Evolutionary conservation across 2,797 vertebrate genomes (phyloP).

Genomic region (Danionella dracula): DNA sequence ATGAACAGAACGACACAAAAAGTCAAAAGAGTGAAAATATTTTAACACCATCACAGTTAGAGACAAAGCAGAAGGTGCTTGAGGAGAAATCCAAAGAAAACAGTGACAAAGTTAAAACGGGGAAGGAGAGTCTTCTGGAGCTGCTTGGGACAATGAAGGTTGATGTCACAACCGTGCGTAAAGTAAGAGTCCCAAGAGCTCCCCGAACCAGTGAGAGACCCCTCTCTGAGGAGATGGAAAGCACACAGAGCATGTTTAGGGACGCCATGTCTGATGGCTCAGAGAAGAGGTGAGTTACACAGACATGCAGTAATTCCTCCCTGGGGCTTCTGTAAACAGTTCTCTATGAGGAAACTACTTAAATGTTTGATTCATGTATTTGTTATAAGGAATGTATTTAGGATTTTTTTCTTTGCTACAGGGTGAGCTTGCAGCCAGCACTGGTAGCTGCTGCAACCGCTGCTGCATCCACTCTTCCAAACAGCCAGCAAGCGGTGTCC

Average conservation of each 20-base stretch:
- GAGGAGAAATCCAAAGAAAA: slow-evolving; percentile 11
- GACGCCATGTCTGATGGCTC: slow-evolving; percentile 49
- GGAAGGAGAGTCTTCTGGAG: slow-evolving; percentile 71
- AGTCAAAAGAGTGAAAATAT: neutral
- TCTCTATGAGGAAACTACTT: too few species aligned
- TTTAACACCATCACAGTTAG: neutral
- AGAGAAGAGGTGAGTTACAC: slow-evolving; percentile 63
- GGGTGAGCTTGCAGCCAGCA: slow-evolving; percentile 63
- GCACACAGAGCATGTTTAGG: slow-evolving; percentile 58
- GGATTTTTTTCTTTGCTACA: too few species aligned
- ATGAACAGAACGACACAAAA: neutral
- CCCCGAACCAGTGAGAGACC: slow-evolving; percentile 37
- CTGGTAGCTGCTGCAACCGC: slow-evolving; percentile 79
- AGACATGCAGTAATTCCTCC: too few species aligned
- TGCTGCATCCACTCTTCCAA: slow-evolving; percentile 77
- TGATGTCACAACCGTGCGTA: slow-evolving; percentile 73
- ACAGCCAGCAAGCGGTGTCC: slow-evolving; percentile 68
- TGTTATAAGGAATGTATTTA: too few species aligned
- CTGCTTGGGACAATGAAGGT: slow-evolving; percentile 85
- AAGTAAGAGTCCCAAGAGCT: slow-evolving; percentile 52
- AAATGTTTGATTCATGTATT: too few species aligned
- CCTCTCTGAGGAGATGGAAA: slow-evolving; percentile 39
- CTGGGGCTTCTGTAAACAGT: too few species aligned
- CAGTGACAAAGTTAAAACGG: slow-evolving; percentile 35
- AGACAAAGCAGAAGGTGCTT: neutral